Evolutionary conservation across 2,797 vertebrate species (phyloP).

Genomic region (Arnoldichthys spilopterus): DNA sequence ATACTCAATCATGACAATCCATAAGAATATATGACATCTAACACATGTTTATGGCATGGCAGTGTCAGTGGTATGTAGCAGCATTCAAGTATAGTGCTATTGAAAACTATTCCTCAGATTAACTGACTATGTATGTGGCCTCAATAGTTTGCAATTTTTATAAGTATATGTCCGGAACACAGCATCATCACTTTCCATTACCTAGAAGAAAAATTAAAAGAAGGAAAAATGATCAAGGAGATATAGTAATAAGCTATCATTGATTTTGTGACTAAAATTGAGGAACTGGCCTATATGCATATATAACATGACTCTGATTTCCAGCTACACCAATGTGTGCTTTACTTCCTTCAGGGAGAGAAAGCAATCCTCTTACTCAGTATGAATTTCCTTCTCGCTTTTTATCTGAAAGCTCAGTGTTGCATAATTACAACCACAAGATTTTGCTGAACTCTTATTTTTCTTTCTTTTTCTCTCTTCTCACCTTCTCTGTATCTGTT

Average conservation of each 20-base stretch:
- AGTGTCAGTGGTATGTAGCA: no score
- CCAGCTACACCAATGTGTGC: conserved; percentile 31
- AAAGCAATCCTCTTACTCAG: conserved; percentile 52
- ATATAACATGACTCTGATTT: conserved; percentile 53
- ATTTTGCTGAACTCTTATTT: neutral
- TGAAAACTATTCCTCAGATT: neutral
- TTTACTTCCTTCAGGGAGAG: conserved; percentile 44
- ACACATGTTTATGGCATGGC: no score
- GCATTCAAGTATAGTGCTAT: no score
- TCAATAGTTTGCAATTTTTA: neutral
- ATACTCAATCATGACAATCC: no score
- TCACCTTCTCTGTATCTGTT: no score
- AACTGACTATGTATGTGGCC: neutral
- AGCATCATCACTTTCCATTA: conserved; percentile 22
- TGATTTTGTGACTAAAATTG: conserved; percentile 51
- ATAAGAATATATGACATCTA: no score
- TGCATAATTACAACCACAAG: conserved; percentile 45
- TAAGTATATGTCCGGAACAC: neutral
- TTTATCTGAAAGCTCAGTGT: conserved; percentile 46
- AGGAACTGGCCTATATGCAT: conserved; percentile 48
- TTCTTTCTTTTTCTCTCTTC: neutral
- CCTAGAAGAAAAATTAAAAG: conserved; percentile 7
- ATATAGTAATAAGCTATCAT: conserved; percentile 24
- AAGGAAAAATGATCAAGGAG: conserved; percentile 25
- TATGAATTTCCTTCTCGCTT: conserved; percentile 37